These are phyloP conservation scores for Zhengitettix transpicula DNA, from an alignment of 2,888 invertebrate genomes.

Conservation along the genomic window DNA sequence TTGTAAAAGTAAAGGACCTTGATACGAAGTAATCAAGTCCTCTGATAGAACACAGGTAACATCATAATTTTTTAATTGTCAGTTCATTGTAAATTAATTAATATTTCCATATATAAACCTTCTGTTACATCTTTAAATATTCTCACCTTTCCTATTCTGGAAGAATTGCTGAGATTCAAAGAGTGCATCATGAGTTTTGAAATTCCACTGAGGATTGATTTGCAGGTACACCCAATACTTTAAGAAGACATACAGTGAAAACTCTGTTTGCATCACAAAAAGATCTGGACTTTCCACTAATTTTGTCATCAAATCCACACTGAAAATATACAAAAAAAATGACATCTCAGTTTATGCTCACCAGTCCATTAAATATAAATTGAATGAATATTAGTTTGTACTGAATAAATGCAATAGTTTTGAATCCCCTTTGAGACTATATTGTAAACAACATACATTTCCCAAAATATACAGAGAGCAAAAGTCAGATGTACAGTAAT, in stretches of 20 bases:
- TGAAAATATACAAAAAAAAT: constrained; percentile 17
- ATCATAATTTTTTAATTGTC: too few relatives aligned
- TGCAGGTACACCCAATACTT: constrained; percentile 50
- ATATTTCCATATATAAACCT: too few relatives aligned
- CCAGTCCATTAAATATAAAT: too few relatives aligned
- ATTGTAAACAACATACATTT: background rate
- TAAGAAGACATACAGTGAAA: constrained; percentile 52
- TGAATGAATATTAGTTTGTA: too few relatives aligned
- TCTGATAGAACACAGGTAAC: too few relatives aligned
- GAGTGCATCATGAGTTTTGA: too few relatives aligned
- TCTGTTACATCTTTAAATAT: background rate
- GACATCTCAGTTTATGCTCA: too few relatives aligned
- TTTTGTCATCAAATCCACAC: constrained; percentile 44
- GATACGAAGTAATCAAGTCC: too few relatives aligned
- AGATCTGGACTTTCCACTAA: constrained; percentile 45
- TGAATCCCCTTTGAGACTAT: too few relatives aligned
- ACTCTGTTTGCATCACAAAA: constrained; percentile 62
- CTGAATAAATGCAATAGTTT: too few relatives aligned
- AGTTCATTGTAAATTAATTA: too few relatives aligned
- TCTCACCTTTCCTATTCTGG: constrained; percentile 24
- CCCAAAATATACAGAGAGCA: background rate
- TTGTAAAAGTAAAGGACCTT: too few relatives aligned
- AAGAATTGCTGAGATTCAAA: constrained; percentile 25
- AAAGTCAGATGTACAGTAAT: background rate
- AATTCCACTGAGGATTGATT: constrained; percentile 15